A percentile compares a stretch with the other conserved stretches of the same genome.
These are phyloP conservation scores for Neodiprion pinetum DNA, from an alignment of 1,140 invertebrate genomes.

Conservation along the genomic window DNA sequence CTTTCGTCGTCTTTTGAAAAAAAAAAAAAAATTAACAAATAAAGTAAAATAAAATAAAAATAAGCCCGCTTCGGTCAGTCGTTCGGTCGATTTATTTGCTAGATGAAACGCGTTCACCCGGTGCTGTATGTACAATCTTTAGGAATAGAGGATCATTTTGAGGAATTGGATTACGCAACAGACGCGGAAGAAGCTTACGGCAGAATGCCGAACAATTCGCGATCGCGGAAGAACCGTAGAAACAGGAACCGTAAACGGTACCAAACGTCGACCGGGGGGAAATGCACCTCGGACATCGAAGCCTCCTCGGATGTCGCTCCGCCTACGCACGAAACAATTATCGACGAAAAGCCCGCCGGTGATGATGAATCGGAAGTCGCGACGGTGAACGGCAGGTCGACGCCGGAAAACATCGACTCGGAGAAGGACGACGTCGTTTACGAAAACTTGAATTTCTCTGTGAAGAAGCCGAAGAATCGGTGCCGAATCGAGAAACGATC, in stretches of 20 bases:
- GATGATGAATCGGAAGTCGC: slow-evolving; percentile 15
- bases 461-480: slow-evolving; percentile 20
- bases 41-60: no score
- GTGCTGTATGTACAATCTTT: background rate
- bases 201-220: slow-evolving; percentile 45
- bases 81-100: no score
- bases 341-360: background rate
- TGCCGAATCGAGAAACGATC: slow-evolving; percentile 41
- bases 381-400: slow-evolving; percentile 31
- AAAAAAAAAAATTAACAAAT: no score
- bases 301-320: slow-evolving; percentile 10
- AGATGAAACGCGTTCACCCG: no score
- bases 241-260: slow-evolving; percentile 30
- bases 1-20: no score
- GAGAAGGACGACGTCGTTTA: slow-evolving; percentile 7
- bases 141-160: background rate
- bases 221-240: slow-evolving; percentile 42
- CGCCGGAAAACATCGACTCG: slow-evolving; percentile 19
- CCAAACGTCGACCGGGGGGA: slow-evolving; percentile 20
- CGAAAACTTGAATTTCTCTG: background rate
- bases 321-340: slow-evolving; percentile 2
- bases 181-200: slow-evolving; percentile 34
- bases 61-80: no score
- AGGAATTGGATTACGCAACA: slow-evolving; percentile 35
- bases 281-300: slow-evolving; percentile 13